A percentile compares a stretch with the other conserved stretches of the same genome.
Conservation (phyloP, 2,113 vertebrate species). For the Variabilichromis moorii region DNA sequence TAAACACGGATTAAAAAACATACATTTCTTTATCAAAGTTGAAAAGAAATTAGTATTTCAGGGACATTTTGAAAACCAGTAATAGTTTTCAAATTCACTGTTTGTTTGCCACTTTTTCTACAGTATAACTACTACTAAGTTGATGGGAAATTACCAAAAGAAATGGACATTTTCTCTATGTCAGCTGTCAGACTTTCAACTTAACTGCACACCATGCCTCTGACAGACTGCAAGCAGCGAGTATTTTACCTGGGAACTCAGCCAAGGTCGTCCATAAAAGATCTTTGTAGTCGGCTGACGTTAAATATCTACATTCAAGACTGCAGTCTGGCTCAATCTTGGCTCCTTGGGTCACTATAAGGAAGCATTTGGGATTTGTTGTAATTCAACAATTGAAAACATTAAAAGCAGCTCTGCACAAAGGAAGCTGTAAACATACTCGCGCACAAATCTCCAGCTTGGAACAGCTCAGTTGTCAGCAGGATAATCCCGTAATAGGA, state of each 20-base stretch:
- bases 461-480: slow-evolving; percentile 88
- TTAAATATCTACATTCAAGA: slow-evolving; percentile 85
- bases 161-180: neutral
- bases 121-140: neutral
- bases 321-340: slow-evolving; percentile 78
- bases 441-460: slow-evolving; percentile 79
- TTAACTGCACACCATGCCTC: neutral
- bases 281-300: slow-evolving; percentile 83
- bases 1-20: neutral
- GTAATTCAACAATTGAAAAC: neutral
- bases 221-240: neutral
- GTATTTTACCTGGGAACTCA: slow-evolving; percentile 84
- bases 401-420: neutral
- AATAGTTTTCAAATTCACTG: neutral
- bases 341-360: slow-evolving; percentile 71
- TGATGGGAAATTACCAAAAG: neutral
- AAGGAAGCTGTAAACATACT: slow-evolving; percentile 63
- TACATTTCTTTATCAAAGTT: neutral
- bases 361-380: neutral
- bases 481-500: slow-evolving; percentile 88
- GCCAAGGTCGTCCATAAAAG: slow-evolving; percentile 91
- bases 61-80: neutral
- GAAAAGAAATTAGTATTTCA: neutral
- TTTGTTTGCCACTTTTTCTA: neutral
- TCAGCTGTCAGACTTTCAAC: neutral